phyloP scores from a whole-genome alignment of 30 jellyfish, hydroid and myxozoan species.

The Rhopilema esculentum region DNA sequence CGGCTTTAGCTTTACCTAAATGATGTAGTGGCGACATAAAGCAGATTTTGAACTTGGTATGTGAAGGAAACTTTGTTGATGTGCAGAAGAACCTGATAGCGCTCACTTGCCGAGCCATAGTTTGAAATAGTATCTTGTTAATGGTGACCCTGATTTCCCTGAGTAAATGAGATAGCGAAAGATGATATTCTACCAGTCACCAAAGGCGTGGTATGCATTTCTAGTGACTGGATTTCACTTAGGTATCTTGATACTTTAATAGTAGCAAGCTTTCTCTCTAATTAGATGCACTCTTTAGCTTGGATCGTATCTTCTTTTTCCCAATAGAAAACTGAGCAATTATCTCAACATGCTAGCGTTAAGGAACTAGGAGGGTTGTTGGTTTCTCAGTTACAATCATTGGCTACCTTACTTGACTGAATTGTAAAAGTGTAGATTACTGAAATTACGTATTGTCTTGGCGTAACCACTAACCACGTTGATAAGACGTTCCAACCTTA shows the following conservation, averaged over 20 bases:
- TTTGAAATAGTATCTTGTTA: background rate
- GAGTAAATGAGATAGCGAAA: slow-evolving; percentile 6
- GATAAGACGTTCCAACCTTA: background rate
- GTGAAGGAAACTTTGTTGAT: background rate
- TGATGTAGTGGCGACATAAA: too few species aligned
- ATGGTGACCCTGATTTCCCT: background rate
- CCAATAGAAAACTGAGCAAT: background rate
- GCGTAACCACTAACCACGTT: slow-evolving; percentile 7
- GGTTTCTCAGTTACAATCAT: background rate
- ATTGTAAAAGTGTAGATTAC: background rate
- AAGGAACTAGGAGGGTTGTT: background rate
- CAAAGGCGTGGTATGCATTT: background rate
- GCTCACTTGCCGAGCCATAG: background rate
- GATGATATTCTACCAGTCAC: background rate
- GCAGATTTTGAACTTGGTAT: background rate
- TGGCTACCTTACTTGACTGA: background rate
- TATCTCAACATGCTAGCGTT: background rate
- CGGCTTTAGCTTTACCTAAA: too few species aligned
- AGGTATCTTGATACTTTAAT: background rate
- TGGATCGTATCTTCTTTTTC: background rate
- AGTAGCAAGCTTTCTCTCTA: background rate
- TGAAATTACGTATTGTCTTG: background rate
- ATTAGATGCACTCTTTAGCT: background rate
- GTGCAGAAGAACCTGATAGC: background rate
- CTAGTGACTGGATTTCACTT: background rate